Percentiles rank a stretch among this genome's conserved stretches.
Conservation (phyloP, 2,888 invertebrate species). For the Apamea epomidion region DNA sequence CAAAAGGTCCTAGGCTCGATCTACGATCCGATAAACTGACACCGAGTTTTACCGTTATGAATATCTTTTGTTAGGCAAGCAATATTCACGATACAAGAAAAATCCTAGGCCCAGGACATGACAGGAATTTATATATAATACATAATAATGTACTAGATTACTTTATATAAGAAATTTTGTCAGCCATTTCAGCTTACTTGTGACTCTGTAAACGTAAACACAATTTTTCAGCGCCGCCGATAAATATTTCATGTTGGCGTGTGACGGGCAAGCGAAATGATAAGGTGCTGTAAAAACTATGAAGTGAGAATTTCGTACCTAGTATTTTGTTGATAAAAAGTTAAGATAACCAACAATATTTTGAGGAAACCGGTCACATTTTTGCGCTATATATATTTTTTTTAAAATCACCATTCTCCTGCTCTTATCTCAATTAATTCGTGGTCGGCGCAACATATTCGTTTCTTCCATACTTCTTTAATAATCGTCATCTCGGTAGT, state of each 20-base stretch:
- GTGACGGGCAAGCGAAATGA: slow-evolving; percentile 47
- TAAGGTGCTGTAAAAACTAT: slow-evolving; percentile 42
- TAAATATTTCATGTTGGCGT: slow-evolving; percentile 58
- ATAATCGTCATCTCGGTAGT: neutral
- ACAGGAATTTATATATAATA: slow-evolving; percentile 49
- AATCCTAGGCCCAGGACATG: slow-evolving; percentile 22
- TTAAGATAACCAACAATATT: neutral
- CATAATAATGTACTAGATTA: slow-evolving; percentile 35
- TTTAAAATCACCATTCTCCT: neutral
- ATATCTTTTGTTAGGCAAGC: slow-evolving; percentile 30
- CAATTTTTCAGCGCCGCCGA: slow-evolving; percentile 55
- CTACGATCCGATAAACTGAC: neutral
- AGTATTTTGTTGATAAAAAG: slow-evolving; percentile 23
- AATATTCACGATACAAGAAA: slow-evolving; percentile 33
- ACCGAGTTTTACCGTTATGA: neutral
- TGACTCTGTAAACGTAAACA: slow-evolving; percentile 54
- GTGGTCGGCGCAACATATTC: neutral
- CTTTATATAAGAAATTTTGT: slow-evolving; percentile 34
- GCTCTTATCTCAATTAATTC: neutral
- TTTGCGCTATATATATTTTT: neutral
- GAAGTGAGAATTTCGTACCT: slow-evolving; percentile 17
- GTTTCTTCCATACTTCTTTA: neutral
- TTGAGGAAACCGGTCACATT: neutral
- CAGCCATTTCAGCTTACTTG: slow-evolving; percentile 44
- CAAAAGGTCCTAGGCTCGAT: neutral